Percentiles rank a stretch among this genome's conserved stretches.
Conservation (phyloP, 92 coral and sea anemone genomes). For the Diadumene lineata region DNA sequence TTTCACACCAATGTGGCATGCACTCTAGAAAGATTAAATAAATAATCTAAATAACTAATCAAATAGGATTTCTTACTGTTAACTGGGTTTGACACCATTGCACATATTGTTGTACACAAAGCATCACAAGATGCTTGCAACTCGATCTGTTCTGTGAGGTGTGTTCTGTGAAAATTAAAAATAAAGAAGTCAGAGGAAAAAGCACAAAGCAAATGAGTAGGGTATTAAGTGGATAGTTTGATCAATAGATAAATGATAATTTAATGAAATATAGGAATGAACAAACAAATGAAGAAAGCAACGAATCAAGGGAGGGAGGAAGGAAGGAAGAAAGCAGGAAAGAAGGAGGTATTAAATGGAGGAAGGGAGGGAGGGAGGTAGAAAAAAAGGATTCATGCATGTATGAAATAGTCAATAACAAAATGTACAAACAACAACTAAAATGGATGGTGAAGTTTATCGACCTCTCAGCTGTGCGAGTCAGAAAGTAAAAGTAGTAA, state of each 20-base stretch:
- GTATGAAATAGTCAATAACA: too few species aligned
- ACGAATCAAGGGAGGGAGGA: background rate
- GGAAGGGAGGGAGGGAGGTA: background rate
- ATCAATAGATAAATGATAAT: background rate
- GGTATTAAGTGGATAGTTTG: background rate
- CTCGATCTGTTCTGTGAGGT: background rate
- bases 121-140: constrained; percentile 5
- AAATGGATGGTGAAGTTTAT: background rate
- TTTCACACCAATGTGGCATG: too few species aligned
- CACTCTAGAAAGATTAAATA: too few species aligned
- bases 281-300: too few species aligned
- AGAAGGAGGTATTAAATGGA: too few species aligned
- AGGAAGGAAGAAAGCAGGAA: background rate
- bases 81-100: constrained; percentile 12
- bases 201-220: background rate
- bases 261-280: background rate
- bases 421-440: too few species aligned
- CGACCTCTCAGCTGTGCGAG: too few species aligned
- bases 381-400: too few species aligned
- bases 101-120: constrained; percentile 25
- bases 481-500: too few species aligned
- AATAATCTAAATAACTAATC: too few species aligned
- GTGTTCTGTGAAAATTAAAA: background rate
- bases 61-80: background rate
- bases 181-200: background rate